Percentiles rank a stretch among this genome's conserved stretches.
Conservation (phyloP, 2,888 invertebrate genomes). For the Spilosoma lubricipeda region DNA sequence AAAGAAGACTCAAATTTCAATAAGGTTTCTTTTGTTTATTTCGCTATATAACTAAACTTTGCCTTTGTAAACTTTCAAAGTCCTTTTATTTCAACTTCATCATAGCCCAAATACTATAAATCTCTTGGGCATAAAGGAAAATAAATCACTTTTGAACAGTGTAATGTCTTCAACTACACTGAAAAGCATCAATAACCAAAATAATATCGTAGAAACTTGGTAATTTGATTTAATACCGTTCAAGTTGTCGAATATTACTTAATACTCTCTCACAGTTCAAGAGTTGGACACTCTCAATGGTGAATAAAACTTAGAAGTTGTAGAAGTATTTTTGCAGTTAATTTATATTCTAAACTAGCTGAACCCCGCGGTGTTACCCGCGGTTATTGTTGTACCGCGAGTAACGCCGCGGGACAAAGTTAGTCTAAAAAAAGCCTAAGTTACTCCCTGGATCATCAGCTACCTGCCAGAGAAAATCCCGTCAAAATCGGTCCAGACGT, state of each 20-base stretch:
- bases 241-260: slow-evolving; percentile 1
- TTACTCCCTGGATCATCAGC: too few species aligned
- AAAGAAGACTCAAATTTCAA: background rate
- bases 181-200: slow-evolving; percentile 6
- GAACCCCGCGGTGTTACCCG: too few species aligned
- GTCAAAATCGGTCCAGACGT: too few species aligned
- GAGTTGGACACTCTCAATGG: background rate
- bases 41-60: background rate
- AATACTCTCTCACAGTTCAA: background rate
- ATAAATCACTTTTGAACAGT: background rate
- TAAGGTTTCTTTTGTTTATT: background rate
- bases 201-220: slow-evolving; percentile 3
- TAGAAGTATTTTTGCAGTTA: too few species aligned
- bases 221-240: slow-evolving; percentile 12
- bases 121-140: background rate
- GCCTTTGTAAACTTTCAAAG: background rate
- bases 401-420: too few species aligned
- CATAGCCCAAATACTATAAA: background rate
- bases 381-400: too few species aligned
- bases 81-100: background rate
- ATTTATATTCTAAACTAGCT: background rate
- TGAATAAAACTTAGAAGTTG: background rate
- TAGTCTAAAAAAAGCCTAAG: too few species aligned
- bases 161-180: background rate
- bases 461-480: too few species aligned